Percentiles rank a stretch among this genome's conserved stretches.
phyloP scores from a whole-genome alignment of 1,140 invertebrate species.

The Drosophila tani region DNA sequence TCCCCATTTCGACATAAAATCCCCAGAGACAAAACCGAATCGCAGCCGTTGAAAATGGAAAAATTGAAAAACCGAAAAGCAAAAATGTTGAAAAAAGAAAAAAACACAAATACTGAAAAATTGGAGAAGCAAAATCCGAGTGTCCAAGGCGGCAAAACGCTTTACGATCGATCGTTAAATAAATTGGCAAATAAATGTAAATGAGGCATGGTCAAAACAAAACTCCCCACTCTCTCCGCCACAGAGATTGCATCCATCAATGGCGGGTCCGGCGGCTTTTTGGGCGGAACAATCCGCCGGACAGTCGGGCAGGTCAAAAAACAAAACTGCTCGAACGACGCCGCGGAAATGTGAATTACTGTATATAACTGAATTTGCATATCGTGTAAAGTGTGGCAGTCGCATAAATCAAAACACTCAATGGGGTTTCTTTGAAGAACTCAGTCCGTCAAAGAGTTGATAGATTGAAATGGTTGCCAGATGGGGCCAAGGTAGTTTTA shows the following conservation, averaged over 20 bases:
- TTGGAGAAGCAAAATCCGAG: constrained; percentile 17
- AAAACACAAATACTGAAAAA: background rate
- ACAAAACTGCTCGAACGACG: constrained; percentile 13
- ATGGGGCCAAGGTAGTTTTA: constrained; percentile 16
- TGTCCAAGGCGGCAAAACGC: constrained; percentile 54
- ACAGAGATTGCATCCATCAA: constrained; percentile 14
- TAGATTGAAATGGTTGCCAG: background rate
- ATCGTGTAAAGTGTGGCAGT: constrained; percentile 24
- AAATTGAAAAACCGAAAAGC: constrained; percentile 26
- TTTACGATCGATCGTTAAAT: constrained; percentile 83
- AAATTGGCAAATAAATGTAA: constrained; percentile 81
- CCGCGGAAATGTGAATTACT: constrained; percentile 39
- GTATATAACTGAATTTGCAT: constrained; percentile 37
- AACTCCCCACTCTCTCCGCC: constrained; percentile 25
- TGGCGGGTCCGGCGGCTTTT: constrained; percentile 11
- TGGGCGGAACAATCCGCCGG: constrained; percentile 34
- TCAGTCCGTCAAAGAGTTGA: constrained; percentile 1
- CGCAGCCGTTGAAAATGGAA: constrained; percentile 26
- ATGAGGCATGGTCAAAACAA: constrained; percentile 78
- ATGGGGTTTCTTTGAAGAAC: constrained; percentile 41
- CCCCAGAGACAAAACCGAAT: constrained; percentile 32
- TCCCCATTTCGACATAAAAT: constrained; percentile 48
- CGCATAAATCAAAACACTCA: constrained; percentile 35
- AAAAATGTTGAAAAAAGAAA: constrained; percentile 1
- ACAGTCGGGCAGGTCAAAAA: constrained; percentile 43